Evolutionary conservation across 2,113 vertebrate species (phyloP).

Genomic region (Dromas ardeola): DNA sequence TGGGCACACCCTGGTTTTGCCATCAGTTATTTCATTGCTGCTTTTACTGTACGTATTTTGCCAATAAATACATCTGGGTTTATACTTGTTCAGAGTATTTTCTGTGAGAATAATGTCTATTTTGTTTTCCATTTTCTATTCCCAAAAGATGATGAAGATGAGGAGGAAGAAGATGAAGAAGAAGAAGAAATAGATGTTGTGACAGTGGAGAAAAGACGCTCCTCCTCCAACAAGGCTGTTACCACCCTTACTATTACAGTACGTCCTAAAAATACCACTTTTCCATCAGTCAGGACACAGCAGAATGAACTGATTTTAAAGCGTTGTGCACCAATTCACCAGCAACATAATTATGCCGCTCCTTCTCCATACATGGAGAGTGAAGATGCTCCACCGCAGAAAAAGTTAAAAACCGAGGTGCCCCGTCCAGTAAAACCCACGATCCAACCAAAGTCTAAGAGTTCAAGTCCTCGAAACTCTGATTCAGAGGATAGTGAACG

Average conservation of each 20-base stretch:
- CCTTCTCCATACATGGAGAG: slow-evolving; percentile 89
- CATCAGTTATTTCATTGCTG: not conserved
- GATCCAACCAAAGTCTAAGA: slow-evolving; percentile 80
- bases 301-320: slow-evolving; percentile 90
- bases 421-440: slow-evolving; percentile 76
- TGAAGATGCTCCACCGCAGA: slow-evolving; percentile 85
- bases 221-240: slow-evolving; percentile 74
- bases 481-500: slow-evolving; percentile 98
- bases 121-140: not conserved
- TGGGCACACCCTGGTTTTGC: not conserved
- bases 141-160: slow-evolving; percentile 83
- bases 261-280: slow-evolving; percentile 69
- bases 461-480: slow-evolving; percentile 87
- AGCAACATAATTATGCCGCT: slow-evolving; percentile 98
- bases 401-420: slow-evolving; percentile 83
- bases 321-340: slow-evolving; percentile 92
- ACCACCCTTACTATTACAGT: slow-evolving; percentile 81
- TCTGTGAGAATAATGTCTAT: not conserved
- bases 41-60: not conserved
- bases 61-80: not conserved
- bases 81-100: not conserved
- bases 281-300: slow-evolving; percentile 73
- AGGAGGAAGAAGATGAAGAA: slow-evolving; percentile 90
- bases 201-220: slow-evolving; percentile 90
- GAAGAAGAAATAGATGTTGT: slow-evolving; percentile 98